phyloP scores from a whole-genome alignment of 2,888 invertebrate genomes.

The Operophtera brumata region DNA sequence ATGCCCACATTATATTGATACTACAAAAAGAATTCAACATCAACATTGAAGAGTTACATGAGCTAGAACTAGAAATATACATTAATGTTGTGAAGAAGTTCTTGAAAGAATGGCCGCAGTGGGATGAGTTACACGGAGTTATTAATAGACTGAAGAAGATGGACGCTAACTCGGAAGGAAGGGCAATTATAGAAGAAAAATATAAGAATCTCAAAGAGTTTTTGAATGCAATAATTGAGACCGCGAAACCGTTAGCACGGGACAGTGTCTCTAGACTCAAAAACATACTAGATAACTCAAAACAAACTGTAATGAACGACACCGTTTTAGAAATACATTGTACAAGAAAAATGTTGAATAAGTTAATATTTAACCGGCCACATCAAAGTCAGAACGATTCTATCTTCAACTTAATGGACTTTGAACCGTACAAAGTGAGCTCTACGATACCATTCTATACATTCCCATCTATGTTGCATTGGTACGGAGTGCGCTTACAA shows the following conservation, averaged over 20 bases:
- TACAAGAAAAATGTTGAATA: conserved; percentile 38
- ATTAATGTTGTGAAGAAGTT: conserved; percentile 62
- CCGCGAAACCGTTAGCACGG: conserved; percentile 39
- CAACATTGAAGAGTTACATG: conserved; percentile 43
- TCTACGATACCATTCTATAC: not conserved
- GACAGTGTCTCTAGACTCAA: conserved; percentile 34
- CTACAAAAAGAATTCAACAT: conserved; percentile 57
- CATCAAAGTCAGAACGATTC: conserved; percentile 18
- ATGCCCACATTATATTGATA: conserved; percentile 58
- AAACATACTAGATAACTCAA: not conserved
- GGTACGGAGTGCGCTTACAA: conserved; percentile 40
- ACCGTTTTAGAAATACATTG: conserved; percentile 45
- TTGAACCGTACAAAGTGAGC: conserved; percentile 21
- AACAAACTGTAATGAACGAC: conserved; percentile 13
- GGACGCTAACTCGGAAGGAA: conserved; percentile 34
- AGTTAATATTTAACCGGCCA: conserved; percentile 7
- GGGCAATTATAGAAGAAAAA: conserved; percentile 45
- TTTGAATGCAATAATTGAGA: conserved; percentile 46
- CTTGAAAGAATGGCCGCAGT: conserved; percentile 66
- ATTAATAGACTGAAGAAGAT: conserved; percentile 44
- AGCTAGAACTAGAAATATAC: conserved; percentile 59
- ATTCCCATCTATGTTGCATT: conserved; percentile 46
- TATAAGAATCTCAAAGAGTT: conserved; percentile 54
- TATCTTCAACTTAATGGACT: conserved; percentile 50
- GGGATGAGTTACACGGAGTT: conserved; percentile 58